Base-by-base conservation (phyloP, 2,888 invertebrate species). In the Drosophila monieri region DNA sequence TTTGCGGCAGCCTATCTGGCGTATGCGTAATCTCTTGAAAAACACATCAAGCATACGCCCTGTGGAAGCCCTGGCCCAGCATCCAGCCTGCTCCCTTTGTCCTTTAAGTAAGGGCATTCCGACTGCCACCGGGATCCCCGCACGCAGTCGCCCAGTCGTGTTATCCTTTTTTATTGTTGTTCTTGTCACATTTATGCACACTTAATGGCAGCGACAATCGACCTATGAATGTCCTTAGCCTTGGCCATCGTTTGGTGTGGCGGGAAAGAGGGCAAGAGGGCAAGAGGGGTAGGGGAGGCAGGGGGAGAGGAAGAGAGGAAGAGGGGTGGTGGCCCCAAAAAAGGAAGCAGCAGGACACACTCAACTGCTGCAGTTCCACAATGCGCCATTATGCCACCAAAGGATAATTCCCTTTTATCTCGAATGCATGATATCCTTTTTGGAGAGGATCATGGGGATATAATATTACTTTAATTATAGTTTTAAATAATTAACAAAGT, bases 141-240 rank as follows among this genome's bases (percentile, higher is more conserved):
- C 32, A 32, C 9, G 10, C 21, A 18, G 25, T 27, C 27, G 2
- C 8, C 30, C 57, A 41, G 35, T 56, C 48, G 30, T 51, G 30
- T 55, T 62, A 39, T 57, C 51, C 58, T 48, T 51, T 52, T 61
- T 60, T 70, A 39, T 48, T 71, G 49, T 57, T 80, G 66, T 73
- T 80, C 64, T 70, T 78, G 77, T 77, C 77, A 65, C 75, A 76
- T 72, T 80, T 80, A 69, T 83, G 80, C 79, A 68, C 68, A 71
- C 71, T 85, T 81, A 85, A 85, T 81, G 83, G 78, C 79, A 79
- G 83, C 73, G 81, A 81, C 83, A 81, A 81, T 81, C 80, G 81
- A 74, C 69, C 74, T 73, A 73, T 74, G 76, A 79, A 73, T 76
- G 69, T 73, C 74, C 80, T 81, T 79, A 78, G 79, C 81, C 83